phyloP scores from a whole-genome alignment of 37 sponge, comb jelly and placozoan species.

The Chondrilla cf. caribensis region DNA sequence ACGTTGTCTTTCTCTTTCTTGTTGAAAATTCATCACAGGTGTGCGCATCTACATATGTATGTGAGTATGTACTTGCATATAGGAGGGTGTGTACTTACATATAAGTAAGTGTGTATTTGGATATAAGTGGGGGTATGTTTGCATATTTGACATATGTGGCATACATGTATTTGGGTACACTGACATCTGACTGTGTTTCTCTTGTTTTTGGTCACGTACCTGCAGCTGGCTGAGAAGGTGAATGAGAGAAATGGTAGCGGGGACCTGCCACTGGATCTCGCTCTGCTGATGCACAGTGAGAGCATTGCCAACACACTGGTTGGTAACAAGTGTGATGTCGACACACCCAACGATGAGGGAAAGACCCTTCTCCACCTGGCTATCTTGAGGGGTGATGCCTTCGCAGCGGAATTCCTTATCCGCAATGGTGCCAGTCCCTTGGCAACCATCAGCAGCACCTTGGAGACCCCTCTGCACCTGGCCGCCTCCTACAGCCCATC shows the following conservation, averaged over 20 bases:
- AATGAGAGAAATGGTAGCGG: constrained; percentile 68
- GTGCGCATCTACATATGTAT: neutral
- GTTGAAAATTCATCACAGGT: constrained; percentile 79
- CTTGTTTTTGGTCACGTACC: neutral
- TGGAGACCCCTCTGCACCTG: constrained; percentile 81
- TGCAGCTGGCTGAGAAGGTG: constrained; percentile 65
- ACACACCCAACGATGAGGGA: constrained; percentile 67
- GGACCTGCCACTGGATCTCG: constrained; percentile 83
- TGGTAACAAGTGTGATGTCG: constrained; percentile 73
- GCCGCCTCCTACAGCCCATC: constrained; percentile 61
- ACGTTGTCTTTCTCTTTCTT: constrained; percentile 93
- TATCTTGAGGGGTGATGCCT: constrained; percentile 79
- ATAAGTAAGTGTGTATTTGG: constrained; percentile 13
- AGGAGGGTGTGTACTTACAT: constrained; percentile 2
- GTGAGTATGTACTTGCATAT: constrained; percentile 18
- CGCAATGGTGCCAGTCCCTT: constrained; percentile 77
- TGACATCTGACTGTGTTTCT: neutral
- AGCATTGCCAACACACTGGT: constrained; percentile 87
- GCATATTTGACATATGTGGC: neutral
- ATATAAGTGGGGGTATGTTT: constrained; percentile 30
- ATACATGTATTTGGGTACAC: neutral
- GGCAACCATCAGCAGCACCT: constrained; percentile 25
- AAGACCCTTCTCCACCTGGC: constrained; percentile 85
- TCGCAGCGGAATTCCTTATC: constrained; percentile 83
- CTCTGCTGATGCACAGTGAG: constrained; percentile 73